phyloP scores from a whole-genome alignment of 2,888 invertebrate genomes.

The Alloplasta piceator region DNA sequence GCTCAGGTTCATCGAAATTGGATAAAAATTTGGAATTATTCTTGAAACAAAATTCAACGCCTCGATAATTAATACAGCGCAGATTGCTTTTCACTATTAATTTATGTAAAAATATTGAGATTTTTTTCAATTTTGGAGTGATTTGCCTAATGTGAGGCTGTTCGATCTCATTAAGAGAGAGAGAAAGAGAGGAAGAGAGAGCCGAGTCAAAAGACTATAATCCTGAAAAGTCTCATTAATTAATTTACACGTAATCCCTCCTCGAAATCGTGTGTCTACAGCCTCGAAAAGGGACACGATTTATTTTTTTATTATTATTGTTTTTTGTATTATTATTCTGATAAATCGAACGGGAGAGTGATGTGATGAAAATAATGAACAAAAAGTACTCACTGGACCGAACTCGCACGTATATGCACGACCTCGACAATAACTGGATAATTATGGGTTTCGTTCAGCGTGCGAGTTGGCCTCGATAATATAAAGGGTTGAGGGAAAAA shows the following conservation, averaged over 20 bases:
- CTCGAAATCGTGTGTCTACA: constrained; percentile 74
- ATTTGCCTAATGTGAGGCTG: no score
- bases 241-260: not conserved
- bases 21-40: no score
- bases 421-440: constrained; percentile 82
- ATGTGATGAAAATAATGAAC: constrained; percentile 9
- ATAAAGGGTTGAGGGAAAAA: not conserved
- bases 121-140: no score
- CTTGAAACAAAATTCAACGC: no score
- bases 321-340: constrained; percentile 41
- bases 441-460: constrained; percentile 65
- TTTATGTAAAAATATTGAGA: no score
- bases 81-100: no score
- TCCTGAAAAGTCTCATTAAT: constrained; percentile 19
- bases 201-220: constrained; percentile 61
- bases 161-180: not conserved
- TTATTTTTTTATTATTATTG: constrained; percentile 10
- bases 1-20: no score
- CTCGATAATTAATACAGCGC: no score
- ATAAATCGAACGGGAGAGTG: constrained; percentile 14
- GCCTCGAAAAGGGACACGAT: constrained; percentile 47
- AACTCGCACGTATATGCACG: constrained; percentile 76
- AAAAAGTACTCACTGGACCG: constrained; percentile 31
- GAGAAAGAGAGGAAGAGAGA: constrained; percentile 41
- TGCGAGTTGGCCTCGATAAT: constrained; percentile 51